Conservation (phyloP, 2,113 vertebrate genomes). For the Sarotherodon lohbergeri region DNA sequence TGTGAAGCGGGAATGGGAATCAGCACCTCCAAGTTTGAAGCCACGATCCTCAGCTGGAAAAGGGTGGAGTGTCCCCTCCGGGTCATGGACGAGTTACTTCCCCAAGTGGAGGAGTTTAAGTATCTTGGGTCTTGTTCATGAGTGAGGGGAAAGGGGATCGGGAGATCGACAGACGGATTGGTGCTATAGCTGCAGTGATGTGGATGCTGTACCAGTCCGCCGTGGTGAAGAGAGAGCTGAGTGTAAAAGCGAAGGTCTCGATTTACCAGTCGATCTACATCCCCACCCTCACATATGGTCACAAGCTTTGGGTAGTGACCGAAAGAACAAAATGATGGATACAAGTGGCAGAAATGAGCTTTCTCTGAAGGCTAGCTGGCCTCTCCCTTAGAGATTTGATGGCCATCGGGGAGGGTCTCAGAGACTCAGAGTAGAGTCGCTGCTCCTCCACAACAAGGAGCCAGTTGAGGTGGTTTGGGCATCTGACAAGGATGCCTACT, state of each 20-base stretch:
- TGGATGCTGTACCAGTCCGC: not conserved
- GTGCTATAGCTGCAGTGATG: not conserved
- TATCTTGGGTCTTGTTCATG: not conserved
- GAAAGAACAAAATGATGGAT: not conserved
- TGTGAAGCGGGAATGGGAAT: not conserved
- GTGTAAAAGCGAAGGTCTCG: not conserved
- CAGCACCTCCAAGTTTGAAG: fast-evolving
- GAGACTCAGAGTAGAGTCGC: not conserved
- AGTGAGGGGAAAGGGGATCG: not conserved
- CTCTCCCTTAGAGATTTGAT: not conserved
- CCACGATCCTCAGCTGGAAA: fast-evolving
- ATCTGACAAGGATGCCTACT: not conserved
- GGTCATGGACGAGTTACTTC: not conserved
- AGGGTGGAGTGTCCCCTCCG: not conserved
- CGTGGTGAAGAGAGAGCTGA: not conserved
- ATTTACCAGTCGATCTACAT: not conserved
- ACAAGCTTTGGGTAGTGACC: not conserved
- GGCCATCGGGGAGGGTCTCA: not conserved
- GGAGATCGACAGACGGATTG: not conserved
- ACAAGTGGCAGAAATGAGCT: not conserved
- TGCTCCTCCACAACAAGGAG: not conserved
- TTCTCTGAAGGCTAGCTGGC: not conserved
- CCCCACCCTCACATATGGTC: not conserved
- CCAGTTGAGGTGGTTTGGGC: not conserved
- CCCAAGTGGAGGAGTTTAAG: not conserved